Evolutionary conservation across 2,113 vertebrate species (phyloP), one percentile per base, ranked within the genome.

Genomic region (Takifugu bimaculatus): DNA sequence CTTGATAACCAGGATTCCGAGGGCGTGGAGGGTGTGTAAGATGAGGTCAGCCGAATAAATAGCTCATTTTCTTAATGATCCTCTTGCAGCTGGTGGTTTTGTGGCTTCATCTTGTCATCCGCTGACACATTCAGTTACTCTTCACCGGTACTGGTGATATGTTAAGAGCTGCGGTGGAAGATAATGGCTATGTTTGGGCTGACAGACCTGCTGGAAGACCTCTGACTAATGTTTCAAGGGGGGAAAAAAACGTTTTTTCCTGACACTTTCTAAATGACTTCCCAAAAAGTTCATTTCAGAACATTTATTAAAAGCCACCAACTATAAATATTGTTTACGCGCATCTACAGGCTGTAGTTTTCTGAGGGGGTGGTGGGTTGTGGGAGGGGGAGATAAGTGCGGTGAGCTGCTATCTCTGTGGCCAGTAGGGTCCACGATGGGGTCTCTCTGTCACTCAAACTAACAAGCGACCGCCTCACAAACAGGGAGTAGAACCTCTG

Each of bases 101-200:
- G 74, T 47, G 66, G 70, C 53, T 72, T 81, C 57, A 63, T 72
- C 65, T 64, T 39, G 73, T 79, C 74, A 82, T 45, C 15, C 29
- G 50, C 50, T 83, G 86, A 81, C 80, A 82, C 58, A 13, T 74
- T 83, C 68, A 60, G 83, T 84, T 83, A 70, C 50, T 56, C 74
- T 63, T 71, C 48, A 47, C 59, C 67, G 57, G 58, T 57, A 61
- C 28, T 52, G 57, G 47, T 56, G 70, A 77, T 55, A 52, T 12
- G n/a, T 54, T 60, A 45, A 20, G 13, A 6, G 50, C 55, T 80
- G 79, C 56, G 10, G 35, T 47, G 20, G 29, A 71, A 79, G 89
- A 91, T 91, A 90, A 88, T 45, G 3, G 69, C 77, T 89, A 90
- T 82, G 81, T 90, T 86, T 83, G 63, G 74, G 50, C 44, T 10